Percentiles rank a stretch among this genome's conserved stretches.
phyloP scores from a whole-genome alignment of 2,113 vertebrate species.

The Probosciger aterrimus region DNA sequence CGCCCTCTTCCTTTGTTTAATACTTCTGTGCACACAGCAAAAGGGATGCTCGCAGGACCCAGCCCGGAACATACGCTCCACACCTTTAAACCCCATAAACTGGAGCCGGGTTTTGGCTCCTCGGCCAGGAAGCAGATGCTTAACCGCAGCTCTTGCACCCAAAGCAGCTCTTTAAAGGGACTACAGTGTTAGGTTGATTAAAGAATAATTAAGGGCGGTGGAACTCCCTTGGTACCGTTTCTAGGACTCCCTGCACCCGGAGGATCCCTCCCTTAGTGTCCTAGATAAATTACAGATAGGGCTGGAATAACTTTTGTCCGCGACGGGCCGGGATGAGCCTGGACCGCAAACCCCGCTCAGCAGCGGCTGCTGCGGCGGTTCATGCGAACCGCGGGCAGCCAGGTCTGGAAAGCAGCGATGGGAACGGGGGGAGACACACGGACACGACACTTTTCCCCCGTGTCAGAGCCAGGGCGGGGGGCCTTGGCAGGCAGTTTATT shows the following conservation, averaged over 20 bases:
- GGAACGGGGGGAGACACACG: background rate
- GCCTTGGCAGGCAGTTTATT: background rate
- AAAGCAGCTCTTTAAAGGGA: background rate
- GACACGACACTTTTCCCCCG: no score
- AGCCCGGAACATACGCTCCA: background rate
- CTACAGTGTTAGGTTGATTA: background rate
- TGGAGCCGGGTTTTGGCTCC: background rate
- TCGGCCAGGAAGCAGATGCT: background rate
- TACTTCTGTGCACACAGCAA: background rate
- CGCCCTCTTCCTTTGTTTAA: background rate
- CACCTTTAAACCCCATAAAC: background rate
- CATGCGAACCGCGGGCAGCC: background rate
- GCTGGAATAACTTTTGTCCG: background rate
- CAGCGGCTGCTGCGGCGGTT: conserved; percentile 37
- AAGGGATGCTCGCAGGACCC: background rate
- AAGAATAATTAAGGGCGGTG: background rate
- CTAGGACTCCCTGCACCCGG: background rate
- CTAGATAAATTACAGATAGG: conserved; percentile 59
- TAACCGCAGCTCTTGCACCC: background rate
- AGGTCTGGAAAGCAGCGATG: background rate
- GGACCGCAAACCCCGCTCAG: background rate
- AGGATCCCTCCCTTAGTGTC: conserved; percentile 31
- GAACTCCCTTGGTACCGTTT: background rate
- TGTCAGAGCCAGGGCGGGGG: no score
- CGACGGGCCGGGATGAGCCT: background rate